These are phyloP conservation scores for Cosmia pyralina DNA, from an alignment of 2,888 invertebrate species.

Conservation along the genomic window DNA sequence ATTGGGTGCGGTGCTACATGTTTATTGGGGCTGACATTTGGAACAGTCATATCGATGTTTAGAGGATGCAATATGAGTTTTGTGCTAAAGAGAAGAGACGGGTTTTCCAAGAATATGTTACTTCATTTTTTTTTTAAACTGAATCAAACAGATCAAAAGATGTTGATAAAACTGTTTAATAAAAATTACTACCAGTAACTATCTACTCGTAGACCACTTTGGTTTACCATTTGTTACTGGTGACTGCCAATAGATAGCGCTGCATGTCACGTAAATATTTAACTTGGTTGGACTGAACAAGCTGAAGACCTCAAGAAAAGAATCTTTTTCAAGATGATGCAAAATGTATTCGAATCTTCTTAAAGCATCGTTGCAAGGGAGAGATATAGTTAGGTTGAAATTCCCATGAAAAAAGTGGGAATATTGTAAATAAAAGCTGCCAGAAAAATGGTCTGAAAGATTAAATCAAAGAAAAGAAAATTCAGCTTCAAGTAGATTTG, in stretches of 20 bases:
- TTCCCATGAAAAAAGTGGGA: neutral
- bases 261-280: neutral
- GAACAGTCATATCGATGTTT: neutral
- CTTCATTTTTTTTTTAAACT: neutral
- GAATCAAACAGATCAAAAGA: neutral
- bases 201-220: neutral
- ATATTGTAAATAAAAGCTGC: neutral
- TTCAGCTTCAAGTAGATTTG: no score
- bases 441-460: no score
- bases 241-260: slow-evolving; percentile 31
- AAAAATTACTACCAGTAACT: neutral
- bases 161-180: neutral
- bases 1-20: slow-evolving; percentile 15
- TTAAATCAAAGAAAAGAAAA: no score
- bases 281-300: neutral
- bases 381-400: neutral
- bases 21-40: neutral
- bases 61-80: neutral
- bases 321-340: neutral
- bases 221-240: neutral
- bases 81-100: neutral
- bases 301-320: no score
- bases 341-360: neutral
- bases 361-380: neutral
- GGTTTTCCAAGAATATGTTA: neutral